Base-by-base conservation (phyloP, 2,888 invertebrate genomes). In the Chrysina gloriosa region DNA sequence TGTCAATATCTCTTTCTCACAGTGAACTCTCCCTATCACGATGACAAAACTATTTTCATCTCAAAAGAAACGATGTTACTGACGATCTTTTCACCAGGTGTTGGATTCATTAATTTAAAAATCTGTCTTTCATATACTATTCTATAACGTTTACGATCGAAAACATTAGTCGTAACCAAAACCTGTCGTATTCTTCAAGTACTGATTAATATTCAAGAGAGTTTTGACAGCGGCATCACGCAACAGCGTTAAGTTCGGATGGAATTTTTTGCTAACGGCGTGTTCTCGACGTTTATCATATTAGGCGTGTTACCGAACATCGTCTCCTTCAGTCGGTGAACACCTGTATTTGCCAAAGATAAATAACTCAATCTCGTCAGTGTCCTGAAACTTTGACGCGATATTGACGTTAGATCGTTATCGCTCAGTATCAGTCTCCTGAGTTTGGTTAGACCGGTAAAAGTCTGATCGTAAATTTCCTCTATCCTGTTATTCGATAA, bases 251-350 rank as follows among this genome's bases (percentile, higher is more conserved):
- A 83, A 75, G 9, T 81, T 79, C 3, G 83, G 83, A 65, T 78
- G 75, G 70, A 83, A 82, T 63, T 73, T 77, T 63, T 76, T 75
- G 80, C 78, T 68, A 83, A 69, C 11, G 81, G 80, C 9, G 82
- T 82, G n/a, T 75, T 76, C 48, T 79, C 78, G 39, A 83, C 70
- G 72, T 81, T 80, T 16, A 82, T 73, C 61, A 80, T 77, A 68
- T 77, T 75, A 7, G 83, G 83, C 50, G 76, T 72, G 47, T 73
- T 75, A 50, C 69, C 65, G 72, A 83, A 83, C 83, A 83, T 83
- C 21, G 77, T 76, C 54, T 75, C 75, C 16, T 76, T 76, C 54
- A 83, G 71, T 70, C 75, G 77, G 70, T 77, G 76, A 63, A 83
- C 80, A 56, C 77, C 79, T 56, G 83, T 82, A 68, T 82, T 78